These are phyloP conservation scores for Eueremaeus valkanovi DNA, from an alignment of 2,888 invertebrate genomes.

Conservation along the genomic window DNA sequence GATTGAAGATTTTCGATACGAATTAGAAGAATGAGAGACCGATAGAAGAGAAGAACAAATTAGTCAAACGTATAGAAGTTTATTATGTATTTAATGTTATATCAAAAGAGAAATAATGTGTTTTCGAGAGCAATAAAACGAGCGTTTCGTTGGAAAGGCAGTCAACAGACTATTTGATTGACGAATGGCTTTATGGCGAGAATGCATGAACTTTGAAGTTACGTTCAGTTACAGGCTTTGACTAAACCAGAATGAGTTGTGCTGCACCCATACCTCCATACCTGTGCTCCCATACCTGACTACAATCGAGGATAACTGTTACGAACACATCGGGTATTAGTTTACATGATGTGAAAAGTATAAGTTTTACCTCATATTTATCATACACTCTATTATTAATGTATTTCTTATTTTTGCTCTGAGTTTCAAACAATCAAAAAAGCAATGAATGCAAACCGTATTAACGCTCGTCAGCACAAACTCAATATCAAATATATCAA, in stretches of 20 bases:
- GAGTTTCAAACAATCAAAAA: constrained; percentile 17
- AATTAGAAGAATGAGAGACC: not conserved
- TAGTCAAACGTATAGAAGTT: constrained; percentile 15
- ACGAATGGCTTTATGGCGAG: constrained; percentile 35
- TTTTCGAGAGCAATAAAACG: constrained; percentile 5
- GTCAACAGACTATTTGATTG: constrained; percentile 34
- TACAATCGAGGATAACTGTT: not conserved
- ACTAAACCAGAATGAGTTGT: not conserved
- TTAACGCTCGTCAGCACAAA: constrained; percentile 15
- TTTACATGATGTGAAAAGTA: constrained; percentile 22
- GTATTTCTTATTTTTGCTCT: not conserved
- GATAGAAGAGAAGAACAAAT: constrained; percentile 14
- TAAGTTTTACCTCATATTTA: constrained; percentile 21
- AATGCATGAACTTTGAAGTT: constrained; percentile 20
- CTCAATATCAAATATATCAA: constrained; percentile 34
- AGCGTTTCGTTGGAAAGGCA: not conserved
- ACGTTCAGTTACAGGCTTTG: not conserved
- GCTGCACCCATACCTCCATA: constrained; percentile 26
- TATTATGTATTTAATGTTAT: constrained; percentile 4
- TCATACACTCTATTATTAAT: constrained; percentile 6
- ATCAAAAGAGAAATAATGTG: constrained; percentile 25
- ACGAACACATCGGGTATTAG: not conserved
- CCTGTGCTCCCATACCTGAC: not conserved
- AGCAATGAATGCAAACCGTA: constrained; percentile 13
- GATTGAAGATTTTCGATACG: constrained; percentile 33